Evolutionary conservation across 2,797 vertebrate genomes (phyloP), one percentile per base, ranked within the genome.

Genomic region (Rhinogobio ventralis): DNA sequence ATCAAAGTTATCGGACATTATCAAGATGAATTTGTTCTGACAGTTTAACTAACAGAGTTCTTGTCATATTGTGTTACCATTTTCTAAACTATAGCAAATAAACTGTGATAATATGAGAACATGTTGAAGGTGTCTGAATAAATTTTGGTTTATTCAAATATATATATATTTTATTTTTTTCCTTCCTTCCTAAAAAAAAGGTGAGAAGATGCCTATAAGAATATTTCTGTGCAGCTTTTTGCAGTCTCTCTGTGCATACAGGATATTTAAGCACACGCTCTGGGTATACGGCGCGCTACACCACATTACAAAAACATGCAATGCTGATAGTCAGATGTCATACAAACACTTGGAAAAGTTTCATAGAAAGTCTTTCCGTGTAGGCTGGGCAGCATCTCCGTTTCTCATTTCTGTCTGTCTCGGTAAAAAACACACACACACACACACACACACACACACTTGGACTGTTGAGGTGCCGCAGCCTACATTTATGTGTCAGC

Each of bases 291-390:
- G 64, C 11, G 10, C 4, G 42, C 53, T 77, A 62, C 39, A 33
- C 5, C 45, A 33, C 28, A 49, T 36, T 51, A 79, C 77, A 30
- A 66, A 64, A 79, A 49, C 45, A 72, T 88, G 83, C 90, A 86
- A 86, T 80, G 85, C 86, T 86, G 90, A 72, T 86, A 90, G 88
- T 87, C 93, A 89, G 83, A 88, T 42, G 81, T 30, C 82, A 83
- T 86, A 86, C 78, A 86, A 90, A 84, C 73, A 67, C 60, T 30
- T 84, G 84, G 85, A 89, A 79, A 87, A 91, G 79, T 79, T 75
- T 67, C 11, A 49, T 25, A 80, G 69, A 68, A 83, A 76, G 62
- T 66, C 8, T 66, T 66, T 25, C 45, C 45, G 45, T n/a, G 15
- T 53, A 69, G 79, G 51, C 68, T 75, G 74, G 76, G 36, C 80